These are phyloP conservation scores for Lepeophtheirus salmonis DNA, from an alignment of 1,140 invertebrate species.

Conservation along the genomic window DNA sequence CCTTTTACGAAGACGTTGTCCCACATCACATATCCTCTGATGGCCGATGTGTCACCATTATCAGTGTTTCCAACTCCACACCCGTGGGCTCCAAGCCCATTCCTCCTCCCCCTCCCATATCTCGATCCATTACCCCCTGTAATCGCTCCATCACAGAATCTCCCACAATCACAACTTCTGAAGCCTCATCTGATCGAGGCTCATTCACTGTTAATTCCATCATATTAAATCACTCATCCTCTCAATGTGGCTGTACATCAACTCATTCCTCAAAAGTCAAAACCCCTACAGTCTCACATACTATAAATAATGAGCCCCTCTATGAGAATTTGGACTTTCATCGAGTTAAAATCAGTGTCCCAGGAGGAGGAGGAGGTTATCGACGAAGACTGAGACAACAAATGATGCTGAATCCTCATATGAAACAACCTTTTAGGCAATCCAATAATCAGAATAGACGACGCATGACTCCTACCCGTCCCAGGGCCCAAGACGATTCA, in stretches of 20 bases:
- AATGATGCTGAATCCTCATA: background rate
- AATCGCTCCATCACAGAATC: background rate
- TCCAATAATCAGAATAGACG: too few relatives aligned
- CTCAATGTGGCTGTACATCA: background rate
- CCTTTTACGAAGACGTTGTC: background rate
- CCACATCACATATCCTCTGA: background rate
- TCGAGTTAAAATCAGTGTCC: conserved; percentile 9
- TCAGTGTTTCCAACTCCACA: background rate
- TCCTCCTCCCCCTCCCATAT: background rate
- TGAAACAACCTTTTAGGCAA: background rate
- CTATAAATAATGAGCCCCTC: background rate
- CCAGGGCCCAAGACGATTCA: background rate
- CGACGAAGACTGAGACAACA: background rate
- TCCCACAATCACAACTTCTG: conserved; percentile 1
- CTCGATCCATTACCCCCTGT: too few relatives aligned
- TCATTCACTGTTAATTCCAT: conserved; percentile 9
- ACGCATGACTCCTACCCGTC: background rate
- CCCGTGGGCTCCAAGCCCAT: background rate
- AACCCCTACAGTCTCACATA: background rate
- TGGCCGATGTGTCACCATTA: conserved; percentile 11
- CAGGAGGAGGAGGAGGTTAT: background rate
- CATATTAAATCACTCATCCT: background rate
- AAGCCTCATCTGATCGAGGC: conserved; percentile 4
- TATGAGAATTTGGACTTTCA: conserved; percentile 18
- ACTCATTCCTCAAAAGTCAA: background rate